phyloP scores from a whole-genome alignment of 2,797 vertebrate species.

The Gobio occitaniae region DNA sequence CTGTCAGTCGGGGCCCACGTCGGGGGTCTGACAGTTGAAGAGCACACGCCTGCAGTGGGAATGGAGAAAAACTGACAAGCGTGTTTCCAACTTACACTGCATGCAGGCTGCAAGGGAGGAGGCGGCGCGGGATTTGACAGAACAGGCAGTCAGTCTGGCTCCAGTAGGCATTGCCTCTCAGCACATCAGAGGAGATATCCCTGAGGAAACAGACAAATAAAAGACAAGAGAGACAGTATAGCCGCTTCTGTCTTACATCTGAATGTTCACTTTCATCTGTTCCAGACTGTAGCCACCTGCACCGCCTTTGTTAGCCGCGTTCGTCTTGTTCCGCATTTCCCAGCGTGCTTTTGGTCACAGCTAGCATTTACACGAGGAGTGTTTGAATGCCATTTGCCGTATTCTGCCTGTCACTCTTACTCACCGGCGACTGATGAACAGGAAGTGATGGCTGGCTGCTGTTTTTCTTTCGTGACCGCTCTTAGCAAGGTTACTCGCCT shows the following conservation, averaged over 20 bases:
- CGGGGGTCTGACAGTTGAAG: conserved; percentile 49
- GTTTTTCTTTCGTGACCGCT: conserved; percentile 13
- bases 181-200: conserved; percentile 50
- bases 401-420: conserved; percentile 30
- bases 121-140: conserved; percentile 33
- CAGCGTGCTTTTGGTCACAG: conserved; percentile 57
- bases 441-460: conserved; percentile 46
- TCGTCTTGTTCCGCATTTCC: conserved; percentile 36
- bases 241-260: conserved; percentile 15
- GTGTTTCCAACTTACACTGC: conserved; percentile 20
- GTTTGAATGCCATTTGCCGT: conserved; percentile 62
- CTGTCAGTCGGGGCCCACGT: conserved; percentile 15
- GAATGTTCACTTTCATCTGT: conserved; percentile 24
- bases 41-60: conserved; percentile 40
- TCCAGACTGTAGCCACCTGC: conserved; percentile 30
- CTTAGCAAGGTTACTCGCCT: conserved; percentile 23
- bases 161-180: conserved; percentile 45
- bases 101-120: conserved; percentile 24
- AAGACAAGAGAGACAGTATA: conserved; percentile 34
- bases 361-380: conserved; percentile 47
- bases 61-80: conserved; percentile 48
- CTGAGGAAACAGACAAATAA: conserved; percentile 51
- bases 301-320: conserved; percentile 28
- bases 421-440: conserved; percentile 38
- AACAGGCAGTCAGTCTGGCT: conserved; percentile 57